Base-by-base conservation (phyloP, 2,113 vertebrate species). In the Macroglossus sobrinus region DNA sequence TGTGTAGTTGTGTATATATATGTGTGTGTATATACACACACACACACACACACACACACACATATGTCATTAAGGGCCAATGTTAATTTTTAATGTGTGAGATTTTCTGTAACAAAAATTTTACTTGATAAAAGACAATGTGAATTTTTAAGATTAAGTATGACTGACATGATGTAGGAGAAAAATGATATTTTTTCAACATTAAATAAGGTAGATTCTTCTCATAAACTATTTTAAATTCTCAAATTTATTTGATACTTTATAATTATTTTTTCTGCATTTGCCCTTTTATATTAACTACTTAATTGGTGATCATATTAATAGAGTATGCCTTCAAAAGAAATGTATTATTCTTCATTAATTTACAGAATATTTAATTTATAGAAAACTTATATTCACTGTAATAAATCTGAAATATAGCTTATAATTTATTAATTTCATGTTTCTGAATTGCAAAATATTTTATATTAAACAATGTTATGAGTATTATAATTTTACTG, bases 371-470 rank as follows among this genome's bases (percentile, higher is more conserved):
- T 87, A 95, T 69, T 96, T 96, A 64, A 80, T 61, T 92, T 91
- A 84, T 3, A 97, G 40, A 98, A 96, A 92, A 55, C n/a, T 96
- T 96, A 53, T 81, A 2, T 96, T 92, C 43, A 47, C 69, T 96
- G 72, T 97, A 92, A 97, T 89, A 95, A 93, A 96, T 90, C 63
- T 95, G 92, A 96, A 95, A 84, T 86, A 8, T 85, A 96, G 94
- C 57, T 93, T 68, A 95, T 92, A 93, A 71, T 88, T 92, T 96
- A 97, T 96, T 98, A 97, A 97, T 97, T 97, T 97, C 96, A 97
- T 97, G 94, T 97, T 97, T 97, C 95, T 97, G 87, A 95, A 81
- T 59, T 97, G 47, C 95, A 95, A 88, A 71, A 69, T 57, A 84
- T 57, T 82, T 82, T 89, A 84, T 66, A n/a, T 1, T 61, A 61